phyloP scores from a whole-genome alignment of 2,888 invertebrate genomes.

The Liopterus haemorrhoidalis region DNA sequence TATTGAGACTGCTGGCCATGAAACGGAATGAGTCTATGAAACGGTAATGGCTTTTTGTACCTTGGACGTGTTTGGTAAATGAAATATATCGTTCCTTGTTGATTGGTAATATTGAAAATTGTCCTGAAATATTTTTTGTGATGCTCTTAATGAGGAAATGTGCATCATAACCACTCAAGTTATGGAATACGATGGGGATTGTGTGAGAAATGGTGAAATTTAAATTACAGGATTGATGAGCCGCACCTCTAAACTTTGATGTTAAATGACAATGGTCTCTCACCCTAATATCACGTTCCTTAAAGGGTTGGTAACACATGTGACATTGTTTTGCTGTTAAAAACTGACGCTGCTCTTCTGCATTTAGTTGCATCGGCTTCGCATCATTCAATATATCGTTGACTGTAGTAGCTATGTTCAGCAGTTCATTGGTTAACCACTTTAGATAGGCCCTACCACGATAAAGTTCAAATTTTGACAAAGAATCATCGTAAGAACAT shows the following conservation, averaged over 20 bases:
- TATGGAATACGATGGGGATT: conserved; percentile 33
- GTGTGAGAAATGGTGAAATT: conserved; percentile 26
- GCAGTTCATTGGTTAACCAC: conserved; percentile 4
- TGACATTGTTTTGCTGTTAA: conserved; percentile 9
- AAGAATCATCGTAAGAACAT: conserved; percentile 25
- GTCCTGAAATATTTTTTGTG: too few species aligned
- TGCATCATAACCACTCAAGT: too few species aligned
- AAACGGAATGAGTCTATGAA: too few species aligned
- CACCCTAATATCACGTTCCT: conserved; percentile 12
- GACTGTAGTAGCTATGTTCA: conserved; percentile 1
- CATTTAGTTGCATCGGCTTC: conserved; percentile 6
- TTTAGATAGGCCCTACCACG: background rate
- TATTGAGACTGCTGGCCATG: too few species aligned
- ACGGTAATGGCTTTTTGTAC: too few species aligned
- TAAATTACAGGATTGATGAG: conserved; percentile 31
- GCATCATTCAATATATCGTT: conserved; percentile 10
- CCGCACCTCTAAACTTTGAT: conserved; percentile 24
- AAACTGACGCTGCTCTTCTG: conserved; percentile 10
- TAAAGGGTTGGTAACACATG: conserved; percentile 14
- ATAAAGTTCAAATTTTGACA: conserved; percentile 15
- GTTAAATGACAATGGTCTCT: conserved; percentile 29
- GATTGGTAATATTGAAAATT: too few species aligned
- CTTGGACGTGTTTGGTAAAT: too few species aligned
- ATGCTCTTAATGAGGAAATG: too few species aligned
- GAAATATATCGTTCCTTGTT: too few species aligned